Base-by-base conservation (phyloP, 2,797 vertebrate species). In the Rhynchotus rufescens region DNA sequence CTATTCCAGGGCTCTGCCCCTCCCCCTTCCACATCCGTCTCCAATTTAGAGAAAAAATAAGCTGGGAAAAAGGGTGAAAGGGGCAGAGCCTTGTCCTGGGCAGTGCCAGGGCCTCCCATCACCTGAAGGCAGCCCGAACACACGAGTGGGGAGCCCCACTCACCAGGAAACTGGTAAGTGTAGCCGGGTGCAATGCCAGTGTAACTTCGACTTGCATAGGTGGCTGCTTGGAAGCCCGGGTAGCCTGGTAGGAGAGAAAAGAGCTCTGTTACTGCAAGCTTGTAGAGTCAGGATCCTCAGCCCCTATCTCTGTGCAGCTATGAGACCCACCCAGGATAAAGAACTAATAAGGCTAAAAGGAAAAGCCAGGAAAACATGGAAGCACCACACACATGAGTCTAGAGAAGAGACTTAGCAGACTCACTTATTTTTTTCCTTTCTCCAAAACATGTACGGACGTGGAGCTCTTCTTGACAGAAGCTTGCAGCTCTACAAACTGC, bases 121-220 rank as follows among this genome's bases (percentile, higher is more conserved):
- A 95, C 74, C 86, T 90, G 74, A 79, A 86, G 68, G 67, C 47
- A 77, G 60, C 80, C 49, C 7, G 10, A 83, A 80, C 51, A 61
- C 52, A 38, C 15, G 11, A 81, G 40, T 52, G 47, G 66, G 7
- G 49, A 91, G 65, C 86, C 54, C 65, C 81, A 98, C 98, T 98
- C 98, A 99, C 99, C 99, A 30, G 99, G 99, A 94, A 99, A 99
- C 98, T 99, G 99, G 97, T 99, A 99, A 96, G 99, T 99, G 90
- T 99, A 99, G 96, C 99, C 99, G 68, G 99, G 99, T 75, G 99
- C 99, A 76, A 99, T 98, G 96, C 99, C 99, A 87, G 99, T 98
- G 74, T 99, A 99, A 97, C 99, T 99, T 83, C 99, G 98, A 90
- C 99, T 99, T n/a, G 99, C 99, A 1, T 99, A 99, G 73, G 99